Base-by-base conservation (phyloP, 2,113 vertebrate genomes). In the Xiphophorus couchianus region DNA sequence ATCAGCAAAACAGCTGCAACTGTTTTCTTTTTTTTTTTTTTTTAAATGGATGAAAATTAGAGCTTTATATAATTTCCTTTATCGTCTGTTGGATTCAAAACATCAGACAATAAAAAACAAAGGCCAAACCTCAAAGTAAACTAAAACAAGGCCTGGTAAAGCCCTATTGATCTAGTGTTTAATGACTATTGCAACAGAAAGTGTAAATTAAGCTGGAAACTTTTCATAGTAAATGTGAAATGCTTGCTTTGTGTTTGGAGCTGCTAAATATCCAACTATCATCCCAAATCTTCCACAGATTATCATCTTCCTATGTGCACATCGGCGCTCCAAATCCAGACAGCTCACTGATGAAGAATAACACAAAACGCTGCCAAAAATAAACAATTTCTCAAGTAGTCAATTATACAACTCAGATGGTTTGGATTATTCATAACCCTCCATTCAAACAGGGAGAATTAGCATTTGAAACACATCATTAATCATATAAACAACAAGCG, bases 351-450 rank as follows among this genome's bases (percentile, higher is more conserved):
- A 67, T 73, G 73, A 86, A 80, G 73, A 85, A 88, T 75, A 83
- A 79, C 68, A 75, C 33, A 1, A 67, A 77, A 69, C 17, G n/a
- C 81, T 51, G 51, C 81, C 80, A 81, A 82, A 84, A 86, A 84
- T 82, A 84, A 89, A 84, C 87, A 66, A 86, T 84, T 88, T 85
- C 80, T 89, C 84, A 78, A 65, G 69, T 81, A 86, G 82, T 89
- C 87, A 89, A 84, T 90, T 89, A 91, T 60, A 66, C 79, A 83
- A 74, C 71, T 76, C 67, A 84, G 78, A 78, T 74, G 65, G 62
- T 83, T 80, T 77, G 79, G 86, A 90, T 89, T 79, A 88, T 89
- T 88, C 75, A 86, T 83, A 83, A 83, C 27, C 63, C 66, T 35
- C 51, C 51, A 75, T 76, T 86, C 63, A 71, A 83, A 86, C 62